Base-by-base conservation (phyloP, 2,888 invertebrate genomes). In the Protula sp. region DNA sequence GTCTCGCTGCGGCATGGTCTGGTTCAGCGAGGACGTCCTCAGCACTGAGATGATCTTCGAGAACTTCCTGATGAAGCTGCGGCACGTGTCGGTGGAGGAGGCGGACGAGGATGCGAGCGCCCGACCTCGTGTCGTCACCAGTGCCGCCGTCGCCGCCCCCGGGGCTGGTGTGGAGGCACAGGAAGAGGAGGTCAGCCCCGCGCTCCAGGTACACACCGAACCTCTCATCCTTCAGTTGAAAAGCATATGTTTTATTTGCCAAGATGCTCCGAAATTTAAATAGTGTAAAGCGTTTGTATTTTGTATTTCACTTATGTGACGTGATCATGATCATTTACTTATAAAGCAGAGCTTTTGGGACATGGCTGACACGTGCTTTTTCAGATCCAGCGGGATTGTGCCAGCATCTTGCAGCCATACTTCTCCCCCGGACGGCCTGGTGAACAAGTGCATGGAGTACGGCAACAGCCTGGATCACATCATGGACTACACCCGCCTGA, bases 1-100 rank as follows among this genome's bases (percentile, higher is more conserved):
- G 0, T 97, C 97, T 3, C 93, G 99, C 82, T 99, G 99, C 81
- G 99, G 99, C 67, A 99, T 99, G 99, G 97, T 99, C 50, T 99
- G 99, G 99, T 99, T 99, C 87, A 95, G 94, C 9, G 98, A 99
- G 81, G 98, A 99, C 81, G 97, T 99, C 0, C 87, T 99, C 3
- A 92, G 94, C 0, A 92, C 94, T 0, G 98, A 98, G 82, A 99
- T 99, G 99, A 91, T 98, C 72, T 97, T 95, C 82, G 95, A 98
- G 76, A 92, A 98, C 82, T 99, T 92, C 82, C 85, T 99, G 74
- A 83, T 89, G 70, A 87, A 91, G 61, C 84, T 99, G 73, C 87
- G 87, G 64, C 89, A 89, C 61, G 71, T 76, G 1, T 73, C 79
- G 22, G 67, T 80, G 58, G 79, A 79, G 60, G 81, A 80, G 58